Evolutionary conservation across 1,140 invertebrate genomes (phyloP).

Genomic region (Cotesia chilonis): DNA sequence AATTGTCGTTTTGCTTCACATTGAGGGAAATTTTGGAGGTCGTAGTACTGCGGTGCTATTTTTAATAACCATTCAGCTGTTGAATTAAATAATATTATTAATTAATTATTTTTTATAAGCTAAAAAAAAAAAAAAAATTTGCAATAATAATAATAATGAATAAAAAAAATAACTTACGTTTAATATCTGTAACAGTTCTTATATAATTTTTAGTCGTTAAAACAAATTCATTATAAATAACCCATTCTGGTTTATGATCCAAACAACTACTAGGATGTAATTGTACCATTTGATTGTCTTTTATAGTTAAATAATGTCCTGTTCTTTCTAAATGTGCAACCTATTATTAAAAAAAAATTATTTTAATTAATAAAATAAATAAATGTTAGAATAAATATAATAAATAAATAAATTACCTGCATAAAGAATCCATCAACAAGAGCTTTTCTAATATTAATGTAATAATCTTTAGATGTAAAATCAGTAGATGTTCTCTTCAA

Average conservation of each 20-base stretch:
- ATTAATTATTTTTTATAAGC: not conserved
- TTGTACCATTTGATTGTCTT: conserved; percentile 99
- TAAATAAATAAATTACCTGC: conserved; percentile 77
- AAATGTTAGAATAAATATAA: not conserved
- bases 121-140: too few relatives aligned
- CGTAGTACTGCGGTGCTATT: conserved; percentile 98
- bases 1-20: conserved; percentile 96
- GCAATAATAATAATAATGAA: too few relatives aligned
- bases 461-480: conserved; percentile 98
- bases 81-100: conserved; percentile 48
- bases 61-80: conserved; percentile 93
- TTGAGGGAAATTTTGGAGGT: conserved; percentile 96
- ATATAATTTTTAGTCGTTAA: conserved; percentile 99
- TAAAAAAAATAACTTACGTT: conserved; percentile 75
- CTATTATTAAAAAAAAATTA: conserved; percentile 59
- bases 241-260: conserved; percentile 99
- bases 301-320: conserved; percentile 97
- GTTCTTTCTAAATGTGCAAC: conserved; percentile 94
- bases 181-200: conserved; percentile 97
- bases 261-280: conserved; percentile 98
- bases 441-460: conserved; percentile 98
- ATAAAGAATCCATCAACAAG: conserved; percentile 99
- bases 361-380: not conserved
- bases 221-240: conserved; percentile 99
- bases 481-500: conserved; percentile 96